These are phyloP conservation scores for Phalanger gymnotis DNA, from an alignment of 2,797 vertebrate species.

Conservation along the genomic window DNA sequence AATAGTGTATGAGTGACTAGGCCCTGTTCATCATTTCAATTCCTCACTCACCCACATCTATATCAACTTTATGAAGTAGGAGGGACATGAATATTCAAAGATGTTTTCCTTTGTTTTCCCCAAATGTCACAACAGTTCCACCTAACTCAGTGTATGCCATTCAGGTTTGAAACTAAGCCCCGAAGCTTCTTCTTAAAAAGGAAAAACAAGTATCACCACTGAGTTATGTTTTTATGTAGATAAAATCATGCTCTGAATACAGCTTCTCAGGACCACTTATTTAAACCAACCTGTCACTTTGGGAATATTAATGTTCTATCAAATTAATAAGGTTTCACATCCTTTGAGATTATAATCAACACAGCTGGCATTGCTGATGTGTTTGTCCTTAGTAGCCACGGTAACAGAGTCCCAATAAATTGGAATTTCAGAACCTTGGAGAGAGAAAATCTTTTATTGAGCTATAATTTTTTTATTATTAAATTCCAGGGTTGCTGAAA, in stretches of 20 bases:
- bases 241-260: neutral
- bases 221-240: constrained; percentile 18
- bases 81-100: neutral
- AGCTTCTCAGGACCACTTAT: constrained; percentile 36
- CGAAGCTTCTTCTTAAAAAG: neutral
- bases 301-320: constrained; percentile 31
- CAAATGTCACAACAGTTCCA: neutral
- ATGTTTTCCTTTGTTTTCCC: neutral
- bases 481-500: constrained; percentile 40
- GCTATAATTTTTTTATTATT: constrained; percentile 2
- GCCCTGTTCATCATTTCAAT: rapidly evolving
- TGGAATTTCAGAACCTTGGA: neutral
- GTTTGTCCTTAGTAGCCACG: constrained; percentile 4
- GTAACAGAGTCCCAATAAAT: neutral
- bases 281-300: constrained; percentile 34
- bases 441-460: neutral
- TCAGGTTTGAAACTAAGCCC: neutral
- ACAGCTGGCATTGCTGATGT: constrained; percentile 3
- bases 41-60: constrained; percentile 21
- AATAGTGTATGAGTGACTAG: rapidly evolving
- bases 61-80: neutral
- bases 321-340: constrained; percentile 36
- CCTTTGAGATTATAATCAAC: neutral
- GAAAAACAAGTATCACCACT: constrained; percentile 2
- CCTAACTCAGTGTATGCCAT: neutral